Conservation (phyloP, 2,797 vertebrate genomes). For the Salmo trutta region DNA sequence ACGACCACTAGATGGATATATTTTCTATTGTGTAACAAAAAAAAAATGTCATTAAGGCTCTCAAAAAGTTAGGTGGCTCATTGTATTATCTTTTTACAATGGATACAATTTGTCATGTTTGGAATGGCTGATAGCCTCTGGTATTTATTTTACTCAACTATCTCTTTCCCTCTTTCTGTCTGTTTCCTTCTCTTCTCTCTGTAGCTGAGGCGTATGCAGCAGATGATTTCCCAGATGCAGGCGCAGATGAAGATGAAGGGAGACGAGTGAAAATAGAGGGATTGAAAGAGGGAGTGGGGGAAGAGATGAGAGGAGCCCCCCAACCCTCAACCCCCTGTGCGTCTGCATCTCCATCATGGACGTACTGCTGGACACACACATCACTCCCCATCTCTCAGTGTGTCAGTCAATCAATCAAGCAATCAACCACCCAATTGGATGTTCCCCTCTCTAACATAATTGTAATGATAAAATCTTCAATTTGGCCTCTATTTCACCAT, state of each 20-base stretch:
- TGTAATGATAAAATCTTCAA: neutral
- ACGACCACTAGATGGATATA: constrained; percentile 58
- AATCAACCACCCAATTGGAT: neutral
- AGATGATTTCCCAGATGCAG: constrained; percentile 91
- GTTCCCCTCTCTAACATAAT: neutral
- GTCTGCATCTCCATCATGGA: neutral
- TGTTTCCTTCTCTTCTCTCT: constrained; percentile 9
- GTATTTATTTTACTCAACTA: too few species aligned
- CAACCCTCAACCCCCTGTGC: neutral
- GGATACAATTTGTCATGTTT: too few species aligned
- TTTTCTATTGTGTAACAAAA: neutral
- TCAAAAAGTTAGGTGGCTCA: too few species aligned
- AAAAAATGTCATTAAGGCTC: too few species aligned
- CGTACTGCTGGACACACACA: neutral
- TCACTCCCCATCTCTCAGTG: neutral
- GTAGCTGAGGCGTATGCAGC: constrained; percentile 87
- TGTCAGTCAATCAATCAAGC: neutral
- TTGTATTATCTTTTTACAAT: too few species aligned
- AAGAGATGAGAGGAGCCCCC: constrained; percentile 17
- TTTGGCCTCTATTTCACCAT: neutral
- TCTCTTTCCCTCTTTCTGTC: constrained; percentile 1
- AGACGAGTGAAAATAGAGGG: constrained; percentile 73
- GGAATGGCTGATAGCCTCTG: too few species aligned
- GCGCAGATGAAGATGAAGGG: constrained; percentile 87
- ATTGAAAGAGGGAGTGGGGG: constrained; percentile 10